These are phyloP conservation scores for Boleophthalmus pectinirostris DNA, from an alignment of 2,113 vertebrate species.

Conservation along the genomic window DNA sequence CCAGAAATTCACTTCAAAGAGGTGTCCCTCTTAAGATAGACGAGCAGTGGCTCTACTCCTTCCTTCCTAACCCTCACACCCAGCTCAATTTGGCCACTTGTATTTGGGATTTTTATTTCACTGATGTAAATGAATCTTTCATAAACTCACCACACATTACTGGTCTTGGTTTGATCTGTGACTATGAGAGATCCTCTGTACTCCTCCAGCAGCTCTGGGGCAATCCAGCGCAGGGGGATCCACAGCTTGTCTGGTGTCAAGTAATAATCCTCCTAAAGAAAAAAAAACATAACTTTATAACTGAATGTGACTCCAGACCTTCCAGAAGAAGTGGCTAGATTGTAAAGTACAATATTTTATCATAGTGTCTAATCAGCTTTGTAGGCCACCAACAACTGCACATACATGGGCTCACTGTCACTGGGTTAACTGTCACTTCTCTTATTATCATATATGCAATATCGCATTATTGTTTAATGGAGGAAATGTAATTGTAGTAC, in stretches of 20 bases:
- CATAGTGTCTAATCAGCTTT: neutral
- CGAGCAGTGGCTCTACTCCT: too few species aligned
- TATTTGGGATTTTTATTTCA: too few species aligned
- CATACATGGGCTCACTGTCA: too few species aligned
- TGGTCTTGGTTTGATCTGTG: constrained; percentile 90
- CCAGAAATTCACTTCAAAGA: too few species aligned
- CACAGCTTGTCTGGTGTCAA: constrained; percentile 89
- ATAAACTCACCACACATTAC: constrained; percentile 87
- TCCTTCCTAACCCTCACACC: too few species aligned
- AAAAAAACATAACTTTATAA: neutral
- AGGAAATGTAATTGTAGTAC: constrained; percentile 56
- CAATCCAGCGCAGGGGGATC: constrained; percentile 91
- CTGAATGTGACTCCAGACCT: neutral
- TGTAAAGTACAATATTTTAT: neutral
- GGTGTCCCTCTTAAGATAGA: too few species aligned
- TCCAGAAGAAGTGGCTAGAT: neutral
- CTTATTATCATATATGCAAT: too few species aligned
- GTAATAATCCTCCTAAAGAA: constrained; percentile 88
- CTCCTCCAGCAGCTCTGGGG: constrained; percentile 89
- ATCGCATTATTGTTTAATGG: neutral
- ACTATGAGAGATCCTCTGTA: constrained; percentile 86
- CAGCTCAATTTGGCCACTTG: too few species aligned
- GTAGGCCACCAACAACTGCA: neutral
- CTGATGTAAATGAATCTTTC: neutral
- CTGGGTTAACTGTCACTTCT: too few species aligned